These are phyloP conservation scores for Sinocyclocheilus anshuiensis DNA, from an alignment of 2,113 vertebrate genomes.

Conservation along the genomic window DNA sequence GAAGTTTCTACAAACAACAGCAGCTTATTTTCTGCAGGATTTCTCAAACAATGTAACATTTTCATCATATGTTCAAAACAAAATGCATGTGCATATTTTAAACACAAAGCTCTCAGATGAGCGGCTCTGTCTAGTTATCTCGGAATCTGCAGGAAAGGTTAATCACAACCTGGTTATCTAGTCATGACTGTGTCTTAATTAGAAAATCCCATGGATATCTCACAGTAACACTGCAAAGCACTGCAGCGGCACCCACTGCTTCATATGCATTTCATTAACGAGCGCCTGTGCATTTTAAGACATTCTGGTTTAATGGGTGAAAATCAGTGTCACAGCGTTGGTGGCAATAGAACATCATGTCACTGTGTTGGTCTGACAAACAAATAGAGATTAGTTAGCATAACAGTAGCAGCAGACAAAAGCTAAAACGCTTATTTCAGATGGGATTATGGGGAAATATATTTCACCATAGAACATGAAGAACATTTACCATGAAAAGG, in stretches of 20 bases:
- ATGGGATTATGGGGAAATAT: constrained; percentile 27
- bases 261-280: constrained; percentile 58
- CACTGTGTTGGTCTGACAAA: constrained; percentile 59
- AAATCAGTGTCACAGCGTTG: constrained; percentile 66
- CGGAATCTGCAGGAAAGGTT: constrained; percentile 5
- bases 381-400: constrained; percentile 62
- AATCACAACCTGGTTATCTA: constrained; percentile 29
- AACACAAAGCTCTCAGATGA: not conserved
- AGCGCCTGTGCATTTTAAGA: constrained; percentile 56
- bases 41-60: constrained; percentile 3
- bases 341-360: constrained; percentile 55
- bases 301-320: constrained; percentile 56
- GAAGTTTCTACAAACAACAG: not conserved
- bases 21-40: not conserved
- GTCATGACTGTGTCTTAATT: constrained; percentile 7
- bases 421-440: not conserved
- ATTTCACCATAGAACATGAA: not conserved
- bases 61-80: constrained; percentile 4
- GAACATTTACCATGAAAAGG: not conserved
- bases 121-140: not conserved
- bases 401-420: constrained; percentile 37
- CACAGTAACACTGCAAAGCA: constrained; percentile 27
- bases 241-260: constrained; percentile 55
- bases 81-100: not conserved
- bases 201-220: not conserved